These are phyloP conservation scores for Yoshiicerus persimilis DNA, from an alignment of 1,140 invertebrate species.

Conservation along the genomic window DNA sequence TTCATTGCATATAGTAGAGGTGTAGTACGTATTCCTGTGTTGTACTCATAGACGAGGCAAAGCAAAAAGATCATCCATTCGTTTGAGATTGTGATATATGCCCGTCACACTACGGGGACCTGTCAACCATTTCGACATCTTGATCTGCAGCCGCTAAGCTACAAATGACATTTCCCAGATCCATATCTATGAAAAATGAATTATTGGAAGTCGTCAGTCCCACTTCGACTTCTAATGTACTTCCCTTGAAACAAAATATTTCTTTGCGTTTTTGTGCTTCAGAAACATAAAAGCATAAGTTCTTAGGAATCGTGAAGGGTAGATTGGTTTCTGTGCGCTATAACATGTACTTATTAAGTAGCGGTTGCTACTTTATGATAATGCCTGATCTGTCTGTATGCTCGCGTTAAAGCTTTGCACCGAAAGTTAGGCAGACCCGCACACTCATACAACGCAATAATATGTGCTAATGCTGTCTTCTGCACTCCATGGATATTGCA, in stretches of 20 bases:
- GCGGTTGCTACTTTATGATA: no score
- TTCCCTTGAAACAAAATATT: not conserved
- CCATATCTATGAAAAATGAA: slow-evolving; percentile 46
- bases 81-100: slow-evolving; percentile 42
- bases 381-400: no score
- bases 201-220: slow-evolving; percentile 41
- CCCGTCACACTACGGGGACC: slow-evolving; percentile 42
- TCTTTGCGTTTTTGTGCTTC: not conserved
- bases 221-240: slow-evolving; percentile 24
- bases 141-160: slow-evolving; percentile 39
- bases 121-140: slow-evolving; percentile 46
- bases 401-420: no score
- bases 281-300: not conserved
- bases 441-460: no score
- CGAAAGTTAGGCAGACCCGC: no score
- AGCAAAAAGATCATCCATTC: not conserved
- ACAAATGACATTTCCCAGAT: slow-evolving; percentile 44
- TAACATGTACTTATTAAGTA: no score
- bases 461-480: no score
- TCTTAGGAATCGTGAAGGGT: no score
- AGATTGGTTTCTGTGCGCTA: no score
- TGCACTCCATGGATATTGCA: no score
- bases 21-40: not conserved
- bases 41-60: not conserved
- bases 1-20: not conserved